phyloP scores from a whole-genome alignment of 2,888 invertebrate species.

The Ommatoiulus sabulosus region DNA sequence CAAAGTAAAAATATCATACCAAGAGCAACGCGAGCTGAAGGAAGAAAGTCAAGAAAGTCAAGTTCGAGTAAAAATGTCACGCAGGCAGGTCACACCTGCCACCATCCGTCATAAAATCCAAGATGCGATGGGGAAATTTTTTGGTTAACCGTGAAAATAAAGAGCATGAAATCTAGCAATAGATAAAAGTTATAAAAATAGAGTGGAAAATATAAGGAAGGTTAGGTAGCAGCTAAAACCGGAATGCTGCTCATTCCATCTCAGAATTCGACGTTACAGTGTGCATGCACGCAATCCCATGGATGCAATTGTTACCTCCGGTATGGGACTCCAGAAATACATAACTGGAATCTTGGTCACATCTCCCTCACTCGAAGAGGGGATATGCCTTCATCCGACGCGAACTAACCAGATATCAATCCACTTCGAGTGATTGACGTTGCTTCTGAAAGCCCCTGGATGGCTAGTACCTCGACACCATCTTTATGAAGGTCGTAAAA shows the following conservation, averaged over 20 bases:
- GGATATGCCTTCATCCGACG: neutral
- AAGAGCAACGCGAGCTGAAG: neutral
- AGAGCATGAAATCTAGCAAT: neutral
- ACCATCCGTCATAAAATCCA: neutral
- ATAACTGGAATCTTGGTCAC: neutral
- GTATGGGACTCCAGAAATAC: neutral
- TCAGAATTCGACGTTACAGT: neutral
- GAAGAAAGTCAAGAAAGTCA: neutral
- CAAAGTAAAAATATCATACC: neutral
- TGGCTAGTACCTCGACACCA: neutral
- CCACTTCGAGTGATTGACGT: neutral
- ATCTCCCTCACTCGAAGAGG: neutral
- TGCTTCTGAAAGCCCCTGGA: neutral
- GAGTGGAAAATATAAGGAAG: neutral
- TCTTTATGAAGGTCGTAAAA: slow-evolving; percentile 7
- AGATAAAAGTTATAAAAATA: slow-evolving; percentile 32
- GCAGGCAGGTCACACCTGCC: slow-evolving; percentile 11
- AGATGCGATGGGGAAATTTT: neutral
- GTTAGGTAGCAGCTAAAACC: slow-evolving; percentile 1
- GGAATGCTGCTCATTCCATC: neutral
- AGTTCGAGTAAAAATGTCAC: neutral
- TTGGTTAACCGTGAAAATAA: slow-evolving; percentile 26
- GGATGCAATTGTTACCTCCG: neutral
- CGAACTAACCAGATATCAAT: neutral
- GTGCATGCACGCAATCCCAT: neutral